Base-by-base conservation (phyloP, 2,888 invertebrate species). In the Lottia scabra region DNA sequence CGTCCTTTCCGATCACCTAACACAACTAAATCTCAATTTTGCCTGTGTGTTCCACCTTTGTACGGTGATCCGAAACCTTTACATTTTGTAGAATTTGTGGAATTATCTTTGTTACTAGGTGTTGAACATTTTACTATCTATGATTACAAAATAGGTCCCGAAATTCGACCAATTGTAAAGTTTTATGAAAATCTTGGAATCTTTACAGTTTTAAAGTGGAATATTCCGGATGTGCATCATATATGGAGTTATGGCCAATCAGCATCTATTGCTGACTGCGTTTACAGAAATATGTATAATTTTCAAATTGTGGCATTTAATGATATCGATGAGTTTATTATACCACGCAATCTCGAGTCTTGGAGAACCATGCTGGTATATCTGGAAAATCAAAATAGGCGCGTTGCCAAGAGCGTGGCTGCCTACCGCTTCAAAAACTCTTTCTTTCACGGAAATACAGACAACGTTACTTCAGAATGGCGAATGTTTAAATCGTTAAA, bases 41-140 rank as follows among this genome's bases (percentile, higher is more conserved):
- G 74, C 2, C 74, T 81, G 1, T 81, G 81, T 68, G 72, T 80
- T n/a, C 81, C 81, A 13, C 80, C 81, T 1, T 67, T 81, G 10
- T 76, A 70, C 43, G 81, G 79, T n/a, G 46, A 44, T 10, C 44
- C 76, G 5, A 65, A 62, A n/a, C 65, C 64, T 6, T 44, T 75
- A 30, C 69, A 71, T 12, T 56, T 81, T 13, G 71, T 81, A 15
- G 81, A 81, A 69, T 81, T 81, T 62, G 69, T 81, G 13, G 81
- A 81, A 70, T 23, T 80, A 62, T 73, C 67, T 45, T 30, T 73
- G 19, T 27, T 80, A 2, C 64, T 81, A 6, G 81, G 81, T 0
- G 81, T 74, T 43, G 46, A 72, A 38, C 75, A 79, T 68, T 78
- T 81, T 46, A 67, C 70, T 8, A 77, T 81, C 64, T 81, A 81